These are phyloP conservation scores for Colaptes auratus DNA, from an alignment of 2,113 vertebrate species.

Conservation along the genomic window DNA sequence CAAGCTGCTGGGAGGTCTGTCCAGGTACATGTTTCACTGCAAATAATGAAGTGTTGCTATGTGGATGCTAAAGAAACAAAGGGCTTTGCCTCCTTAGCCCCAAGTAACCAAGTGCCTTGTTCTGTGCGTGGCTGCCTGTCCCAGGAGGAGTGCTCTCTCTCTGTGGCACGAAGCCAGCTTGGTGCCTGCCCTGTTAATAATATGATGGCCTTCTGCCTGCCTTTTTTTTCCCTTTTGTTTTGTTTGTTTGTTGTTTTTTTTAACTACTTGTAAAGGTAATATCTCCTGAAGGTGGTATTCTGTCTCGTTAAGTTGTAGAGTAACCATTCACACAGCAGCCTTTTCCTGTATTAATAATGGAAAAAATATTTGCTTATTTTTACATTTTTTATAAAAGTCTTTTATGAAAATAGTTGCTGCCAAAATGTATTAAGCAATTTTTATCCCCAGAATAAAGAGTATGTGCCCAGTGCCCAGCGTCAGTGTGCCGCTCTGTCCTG, in stretches of 20 bases:
- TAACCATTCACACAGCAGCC: constrained; percentile 68
- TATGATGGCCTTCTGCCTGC: constrained; percentile 54
- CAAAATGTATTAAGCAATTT: constrained; percentile 68
- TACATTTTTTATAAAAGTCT: constrained; percentile 73
- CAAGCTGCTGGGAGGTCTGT: constrained; percentile 1
- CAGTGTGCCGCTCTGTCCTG: not conserved
- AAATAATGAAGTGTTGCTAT: constrained; percentile 53
- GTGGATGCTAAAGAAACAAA: constrained; percentile 30
- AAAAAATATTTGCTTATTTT: constrained; percentile 73
- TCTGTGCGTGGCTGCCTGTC: constrained; percentile 38
- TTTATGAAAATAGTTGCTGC: constrained; percentile 72
- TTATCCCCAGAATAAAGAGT: constrained; percentile 70
- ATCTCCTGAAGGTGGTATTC: constrained; percentile 69
- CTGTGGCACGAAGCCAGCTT: constrained; percentile 31
- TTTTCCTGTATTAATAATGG: constrained; percentile 71
- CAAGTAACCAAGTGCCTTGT: constrained; percentile 66
- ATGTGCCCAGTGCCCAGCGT: not conserved
- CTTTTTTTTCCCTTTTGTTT: not conserved
- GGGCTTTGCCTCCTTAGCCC: constrained; percentile 35
- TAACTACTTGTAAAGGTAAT: constrained; percentile 69
- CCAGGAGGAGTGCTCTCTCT: constrained; percentile 25
- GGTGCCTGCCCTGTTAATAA: constrained; percentile 25
- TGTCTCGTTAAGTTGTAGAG: constrained; percentile 63
- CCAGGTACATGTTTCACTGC: constrained; percentile 50
- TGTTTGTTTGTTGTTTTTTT: constrained; percentile 5